These are phyloP conservation scores for Myrmecobius fasciatus DNA, from an alignment of 2,113 vertebrate species.

Conservation along the genomic window DNA sequence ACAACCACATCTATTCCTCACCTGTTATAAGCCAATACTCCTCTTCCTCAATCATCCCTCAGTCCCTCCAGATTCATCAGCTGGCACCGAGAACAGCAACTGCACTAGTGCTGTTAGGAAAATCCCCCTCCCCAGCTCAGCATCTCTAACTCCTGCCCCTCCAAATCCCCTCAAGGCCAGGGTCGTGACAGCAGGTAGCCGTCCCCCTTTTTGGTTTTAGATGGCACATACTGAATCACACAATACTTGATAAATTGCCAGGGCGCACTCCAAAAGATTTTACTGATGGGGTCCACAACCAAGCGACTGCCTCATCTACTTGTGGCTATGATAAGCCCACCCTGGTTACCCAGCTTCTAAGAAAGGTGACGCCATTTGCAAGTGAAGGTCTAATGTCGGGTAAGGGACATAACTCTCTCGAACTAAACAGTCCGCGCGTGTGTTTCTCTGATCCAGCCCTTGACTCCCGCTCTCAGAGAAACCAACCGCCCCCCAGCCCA, in stretches of 20 bases:
- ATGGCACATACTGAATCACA: background rate
- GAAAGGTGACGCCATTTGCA: background rate
- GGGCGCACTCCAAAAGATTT: background rate
- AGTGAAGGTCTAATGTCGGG: background rate
- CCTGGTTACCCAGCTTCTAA: background rate
- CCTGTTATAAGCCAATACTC: background rate
- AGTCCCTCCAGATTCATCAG: background rate
- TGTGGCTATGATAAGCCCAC: background rate
- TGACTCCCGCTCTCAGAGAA: slow-evolving; percentile 19
- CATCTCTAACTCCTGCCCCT: background rate
- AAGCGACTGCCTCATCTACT: background rate
- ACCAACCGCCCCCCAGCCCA: background rate
- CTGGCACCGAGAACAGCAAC: background rate
- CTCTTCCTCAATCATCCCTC: background rate
- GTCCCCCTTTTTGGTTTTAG: background rate
- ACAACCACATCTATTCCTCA: background rate
- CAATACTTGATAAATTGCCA: background rate
- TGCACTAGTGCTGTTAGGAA: background rate
- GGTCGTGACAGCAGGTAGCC: background rate
- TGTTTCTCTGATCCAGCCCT: slow-evolving; percentile 21
- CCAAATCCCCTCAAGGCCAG: background rate
- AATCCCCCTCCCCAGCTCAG: background rate
- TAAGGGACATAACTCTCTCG: background rate
- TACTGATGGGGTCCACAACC: background rate
- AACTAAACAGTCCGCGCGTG: background rate